Evolutionary conservation across 2,888 invertebrate genomes (phyloP), one percentile per base, ranked within the genome.

Genomic region (Nephrocerus scutellatus): DNA sequence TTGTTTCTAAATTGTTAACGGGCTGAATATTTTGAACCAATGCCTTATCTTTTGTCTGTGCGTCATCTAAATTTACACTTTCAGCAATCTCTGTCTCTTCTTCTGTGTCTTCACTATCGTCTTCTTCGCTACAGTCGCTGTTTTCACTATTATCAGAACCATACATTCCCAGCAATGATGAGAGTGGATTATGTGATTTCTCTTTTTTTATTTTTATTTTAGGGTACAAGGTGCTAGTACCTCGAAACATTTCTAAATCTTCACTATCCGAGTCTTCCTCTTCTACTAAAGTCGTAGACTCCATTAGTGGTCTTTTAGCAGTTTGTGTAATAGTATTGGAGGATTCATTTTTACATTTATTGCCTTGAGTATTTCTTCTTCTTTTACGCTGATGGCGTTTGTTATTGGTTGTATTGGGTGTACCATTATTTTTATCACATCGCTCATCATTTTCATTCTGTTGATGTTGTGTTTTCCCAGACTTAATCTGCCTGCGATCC

Each of bases 81-180:
- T 41, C 23, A 28, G 23, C 18, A 5, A 44, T 36, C 5, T 40
- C 24, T 1, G 30, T 41, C 10, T 45, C 35, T 2, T 38, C 35
- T 1, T 39, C 43, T n/a, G 47, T 43, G 4, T 49, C 49, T 5
- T 45, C 46, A 8, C 15, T 36, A 1, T 49, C 44, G 0, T 40
- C 38, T 2, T 25, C 39, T 2, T 57, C 58, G 4, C n/a, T n/a
- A n/a, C n/a, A n/a, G n/a, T n/a, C n/a, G n/a, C n/a, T n/a, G n/a
- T n/a, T n/a, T n/a, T n/a, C n/a, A n/a, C n/a, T n/a, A n/a, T 57
- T 57, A 25, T 60, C 63, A 1, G 64, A 57, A 1, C 64, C 68
- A 32, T 69, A 69, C 55, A 66, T 59, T 5, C 60, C 63, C 6
- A 66, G 36, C 13, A 68, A 37, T 3, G 41, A 48, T 6, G 47